These are phyloP conservation scores for Dendrolimus punctatus DNA, from an alignment of 1,140 invertebrate genomes.

Conservation along the genomic window DNA sequence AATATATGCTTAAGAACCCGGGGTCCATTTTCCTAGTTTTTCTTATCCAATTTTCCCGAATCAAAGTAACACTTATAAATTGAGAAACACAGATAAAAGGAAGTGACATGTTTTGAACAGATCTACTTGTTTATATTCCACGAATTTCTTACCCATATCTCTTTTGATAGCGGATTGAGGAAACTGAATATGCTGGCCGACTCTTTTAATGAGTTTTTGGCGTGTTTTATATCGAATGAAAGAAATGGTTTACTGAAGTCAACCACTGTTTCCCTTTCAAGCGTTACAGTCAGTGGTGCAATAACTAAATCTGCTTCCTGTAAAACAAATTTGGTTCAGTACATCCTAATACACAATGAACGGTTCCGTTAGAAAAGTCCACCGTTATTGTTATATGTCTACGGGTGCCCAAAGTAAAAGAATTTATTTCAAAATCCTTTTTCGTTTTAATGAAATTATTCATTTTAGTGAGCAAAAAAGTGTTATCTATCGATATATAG, in stretches of 20 bases:
- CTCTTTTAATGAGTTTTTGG: conserved; percentile 93
- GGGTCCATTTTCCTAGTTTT: too few relatives aligned
- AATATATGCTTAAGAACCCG: neutral
- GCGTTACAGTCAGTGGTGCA: conserved; percentile 95
- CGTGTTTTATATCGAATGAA: conserved; percentile 97
- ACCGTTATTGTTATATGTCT: too few relatives aligned
- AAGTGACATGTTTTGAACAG: neutral
- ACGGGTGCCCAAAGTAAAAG: too few relatives aligned
- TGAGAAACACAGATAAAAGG: neutral
- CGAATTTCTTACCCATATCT: conserved; percentile 86
- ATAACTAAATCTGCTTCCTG: conserved; percentile 98
- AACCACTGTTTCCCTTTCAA: conserved; percentile 95
- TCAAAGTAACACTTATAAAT: neutral
- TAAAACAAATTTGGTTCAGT: conserved; percentile 9
- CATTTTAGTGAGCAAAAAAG: too few relatives aligned
- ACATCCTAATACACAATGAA: too few relatives aligned
- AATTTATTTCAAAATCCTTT: too few relatives aligned
- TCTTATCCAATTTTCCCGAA: too few relatives aligned
- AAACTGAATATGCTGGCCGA: conserved; percentile 97
- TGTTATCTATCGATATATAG: too few relatives aligned
- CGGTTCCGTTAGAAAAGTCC: too few relatives aligned
- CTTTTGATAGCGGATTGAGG: conserved; percentile 94
- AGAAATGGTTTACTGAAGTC: conserved; percentile 99
- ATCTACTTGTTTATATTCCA: neutral
- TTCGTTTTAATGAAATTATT: too few relatives aligned